Base-by-base conservation (phyloP, 2,888 invertebrate species). In the Microctonus aethiopoides region DNA sequence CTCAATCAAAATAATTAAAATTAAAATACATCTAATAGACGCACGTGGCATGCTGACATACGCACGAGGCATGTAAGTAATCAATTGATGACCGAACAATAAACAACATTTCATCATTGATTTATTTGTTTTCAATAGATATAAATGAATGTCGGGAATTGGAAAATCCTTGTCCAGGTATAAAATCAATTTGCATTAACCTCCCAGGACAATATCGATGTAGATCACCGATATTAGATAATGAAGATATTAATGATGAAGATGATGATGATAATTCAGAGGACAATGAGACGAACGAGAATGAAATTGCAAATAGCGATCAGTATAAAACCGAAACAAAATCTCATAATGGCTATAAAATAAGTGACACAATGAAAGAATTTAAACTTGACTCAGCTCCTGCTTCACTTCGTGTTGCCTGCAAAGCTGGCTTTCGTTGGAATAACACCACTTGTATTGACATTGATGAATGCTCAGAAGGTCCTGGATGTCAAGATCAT, bases 121-220 rank as follows among this genome's bases (percentile, higher is more conserved):
- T n/a, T n/a, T n/a, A n/a, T n/a, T 60, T 57, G 59, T 11, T 10
- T 34, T 67, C 68, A 79, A 20, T 75, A 90, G 91, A 91, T 79
- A 84, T 90, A 68, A 88, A 91, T 77, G 91, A 91, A 76, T 91
- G 91, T 80, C 77, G 81, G 0, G 68, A 79, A 36, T 60, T 75
- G 11, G 72, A 16, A 36, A 76, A 78, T 66, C 87, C 88, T 16
- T 92, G 92, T 80, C 84, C 83, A 4, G 81, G 84, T 39, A 86
- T 87, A 51, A 75, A 76, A 32, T 76, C 90, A 71, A 86, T 87
- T 41, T 97, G 96, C 80, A 87, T 92, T 13, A 97, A 97, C 84
- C 92, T 92, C 0, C 89, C 91, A 16, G 96, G 96, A 0, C 91
- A 94, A 0, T 96, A 91, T 84, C 78, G 80, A 60, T 84, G 84